A percentile compares a stretch with the other conserved stretches of the same genome.
Conservation (phyloP, 2,888 invertebrate genomes). For the Macrosiphum euphorbiae region DNA sequence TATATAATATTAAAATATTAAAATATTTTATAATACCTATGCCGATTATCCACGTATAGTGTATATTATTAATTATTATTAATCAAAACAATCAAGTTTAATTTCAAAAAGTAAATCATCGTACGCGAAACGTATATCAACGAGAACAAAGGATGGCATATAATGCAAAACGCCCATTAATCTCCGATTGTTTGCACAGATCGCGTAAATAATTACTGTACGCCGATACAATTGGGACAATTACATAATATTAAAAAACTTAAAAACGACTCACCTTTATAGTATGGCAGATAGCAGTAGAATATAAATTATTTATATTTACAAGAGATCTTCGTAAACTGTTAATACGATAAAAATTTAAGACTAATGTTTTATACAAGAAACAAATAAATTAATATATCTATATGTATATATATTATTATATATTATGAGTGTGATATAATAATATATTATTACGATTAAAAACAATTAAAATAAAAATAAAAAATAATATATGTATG, state of each 20-base stretch:
- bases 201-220: not conserved
- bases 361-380: not conserved
- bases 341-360: not conserved
- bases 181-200: no score
- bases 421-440: slow-evolving; percentile 12
- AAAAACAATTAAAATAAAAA: slow-evolving; percentile 8
- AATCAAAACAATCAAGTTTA: not conserved
- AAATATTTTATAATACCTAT: not conserved
- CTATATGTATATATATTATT: not conserved
- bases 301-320: slow-evolving; percentile 10
- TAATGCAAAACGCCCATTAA: slow-evolving; percentile 27
- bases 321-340: slow-evolving; percentile 61
- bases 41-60: not conserved
- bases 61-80: not conserved
- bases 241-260: not conserved
- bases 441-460: slow-evolving; percentile 9
- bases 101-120: not conserved
- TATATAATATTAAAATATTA: not conserved
- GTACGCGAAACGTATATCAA: not conserved
- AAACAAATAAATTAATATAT: slow-evolving; percentile 34
- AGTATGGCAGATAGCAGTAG: slow-evolving; percentile 36
- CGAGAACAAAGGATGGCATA: slow-evolving; percentile 16
- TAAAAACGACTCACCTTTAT: slow-evolving; percentile 48
- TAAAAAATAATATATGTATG: slow-evolving; percentile 37
- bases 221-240: not conserved